Evolutionary conservation across 2,888 invertebrate species (phyloP).

Genomic region (Trichopoda pennipes): DNA sequence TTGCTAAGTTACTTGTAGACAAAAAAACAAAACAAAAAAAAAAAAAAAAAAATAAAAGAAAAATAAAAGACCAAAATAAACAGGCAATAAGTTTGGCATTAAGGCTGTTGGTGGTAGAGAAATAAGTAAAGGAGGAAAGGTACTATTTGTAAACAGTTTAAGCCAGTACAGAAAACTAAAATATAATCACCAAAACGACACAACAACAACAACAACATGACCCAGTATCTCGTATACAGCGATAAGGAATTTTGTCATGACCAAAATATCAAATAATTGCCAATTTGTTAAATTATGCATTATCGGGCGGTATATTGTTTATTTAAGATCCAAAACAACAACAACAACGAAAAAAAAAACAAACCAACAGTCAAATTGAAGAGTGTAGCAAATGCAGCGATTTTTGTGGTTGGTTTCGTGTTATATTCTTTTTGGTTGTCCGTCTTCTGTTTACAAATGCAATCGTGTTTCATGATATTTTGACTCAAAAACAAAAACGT

Average conservation of each 20-base stretch:
- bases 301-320: slow-evolving; percentile 79
- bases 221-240: slow-evolving; percentile 65
- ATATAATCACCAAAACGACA: slow-evolving; percentile 39
- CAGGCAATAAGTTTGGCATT: slow-evolving; percentile 30
- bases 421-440: slow-evolving; percentile 1
- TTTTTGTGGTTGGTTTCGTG: slow-evolving; percentile 27
- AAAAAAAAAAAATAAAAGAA: slow-evolving; percentile 8
- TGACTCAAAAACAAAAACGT: slow-evolving; percentile 31
- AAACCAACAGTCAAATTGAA: slow-evolving; percentile 68
- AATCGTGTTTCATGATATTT: slow-evolving; percentile 67
- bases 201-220: slow-evolving; percentile 54
- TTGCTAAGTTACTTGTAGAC: neutral
- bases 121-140: neutral
- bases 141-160: slow-evolving; percentile 28
- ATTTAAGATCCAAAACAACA: slow-evolving; percentile 66
- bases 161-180: slow-evolving; percentile 29
- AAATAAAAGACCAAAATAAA: slow-evolving; percentile 6
- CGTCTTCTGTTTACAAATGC: slow-evolving; percentile 36
- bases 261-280: slow-evolving; percentile 69
- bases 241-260: slow-evolving; percentile 69
- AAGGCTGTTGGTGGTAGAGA: slow-evolving; percentile 25
- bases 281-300: slow-evolving; percentile 80
- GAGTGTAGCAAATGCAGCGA: slow-evolving; percentile 59
- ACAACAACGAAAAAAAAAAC: slow-evolving; percentile 45
- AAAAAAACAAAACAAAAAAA: slow-evolving; percentile 20